phyloP scores from a whole-genome alignment of 23 tunicate genomes.

The Corella eumyota region DNA sequence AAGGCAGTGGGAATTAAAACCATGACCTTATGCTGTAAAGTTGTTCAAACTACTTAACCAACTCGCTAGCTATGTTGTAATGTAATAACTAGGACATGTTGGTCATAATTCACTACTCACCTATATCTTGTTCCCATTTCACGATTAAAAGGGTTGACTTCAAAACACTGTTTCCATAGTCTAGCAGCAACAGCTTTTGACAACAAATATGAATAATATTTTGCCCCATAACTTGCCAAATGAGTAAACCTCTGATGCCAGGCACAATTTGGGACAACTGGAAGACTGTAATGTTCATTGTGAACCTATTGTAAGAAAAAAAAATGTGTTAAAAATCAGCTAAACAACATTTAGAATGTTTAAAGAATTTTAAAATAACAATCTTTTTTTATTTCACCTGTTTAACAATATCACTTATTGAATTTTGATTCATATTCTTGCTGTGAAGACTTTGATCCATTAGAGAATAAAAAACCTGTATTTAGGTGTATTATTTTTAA shows the following conservation, averaged over 20 bases:
- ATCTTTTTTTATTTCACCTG: too few species aligned
- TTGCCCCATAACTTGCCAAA: slow-evolving; percentile 87
- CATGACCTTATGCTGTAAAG: too few species aligned
- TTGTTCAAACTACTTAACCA: too few species aligned
- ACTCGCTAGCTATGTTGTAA: too few species aligned
- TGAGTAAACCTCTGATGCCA: slow-evolving; percentile 80
- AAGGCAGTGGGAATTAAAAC: too few species aligned
- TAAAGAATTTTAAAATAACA: too few species aligned
- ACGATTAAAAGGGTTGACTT: slow-evolving; percentile 48
- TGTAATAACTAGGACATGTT: too few species aligned
- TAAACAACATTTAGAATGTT: too few species aligned
- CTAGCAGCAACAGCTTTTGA: slow-evolving; percentile 84
- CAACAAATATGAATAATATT: slow-evolving; percentile 86
- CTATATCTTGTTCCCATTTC: slow-evolving; percentile 62
- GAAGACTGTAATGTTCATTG: slow-evolving; percentile 39
- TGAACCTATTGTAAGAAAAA: slow-evolving; percentile 36
- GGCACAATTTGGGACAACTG: slow-evolving; percentile 32
- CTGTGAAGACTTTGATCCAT: slow-evolving; percentile 57
- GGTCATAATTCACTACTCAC: too few species aligned
- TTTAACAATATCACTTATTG: slow-evolving; percentile 10
- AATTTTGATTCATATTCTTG: background rate
- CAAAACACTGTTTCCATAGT: slow-evolving; percentile 66
- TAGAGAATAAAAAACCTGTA: slow-evolving; percentile 59
- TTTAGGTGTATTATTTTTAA: too few species aligned
- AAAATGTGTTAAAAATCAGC: too few species aligned